Evolutionary conservation across 2,113 vertebrate species (phyloP).

Genomic region (Pedetes capensis): DNA sequence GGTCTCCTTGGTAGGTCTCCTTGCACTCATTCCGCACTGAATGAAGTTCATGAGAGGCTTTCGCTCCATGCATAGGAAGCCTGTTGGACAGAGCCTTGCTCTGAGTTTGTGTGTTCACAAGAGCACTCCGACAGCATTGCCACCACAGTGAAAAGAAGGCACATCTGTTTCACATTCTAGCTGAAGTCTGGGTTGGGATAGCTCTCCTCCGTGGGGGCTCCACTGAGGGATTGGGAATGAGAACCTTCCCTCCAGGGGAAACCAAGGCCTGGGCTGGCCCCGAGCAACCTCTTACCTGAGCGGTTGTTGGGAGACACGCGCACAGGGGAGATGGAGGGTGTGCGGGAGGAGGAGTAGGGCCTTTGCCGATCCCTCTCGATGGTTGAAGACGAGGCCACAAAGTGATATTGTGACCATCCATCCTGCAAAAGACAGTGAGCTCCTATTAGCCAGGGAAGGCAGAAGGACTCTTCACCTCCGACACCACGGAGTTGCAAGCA

Average conservation of each 20-base stretch:
- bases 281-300: constrained; percentile 87
- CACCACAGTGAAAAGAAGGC: neutral
- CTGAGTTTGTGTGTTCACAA: neutral
- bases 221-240: fast-evolving
- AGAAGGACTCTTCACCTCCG: fast-evolving
- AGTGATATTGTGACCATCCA: constrained; percentile 99
- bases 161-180: neutral
- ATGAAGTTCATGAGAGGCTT: too few relatives aligned
- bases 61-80: fast-evolving
- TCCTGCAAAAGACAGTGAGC: constrained; percentile 84
- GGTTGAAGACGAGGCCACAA: constrained; percentile 97
- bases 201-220: neutral
- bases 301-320: constrained; percentile 98
- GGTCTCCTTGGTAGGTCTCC: neutral
- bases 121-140: too few relatives aligned
- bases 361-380: constrained; percentile 98
- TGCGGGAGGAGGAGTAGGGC: constrained; percentile 97
- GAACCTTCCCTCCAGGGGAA: neutral
- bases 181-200: fast-evolving
- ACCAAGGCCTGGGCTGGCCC: neutral
- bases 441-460: neutral
- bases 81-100: neutral
- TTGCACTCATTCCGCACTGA: neutral
- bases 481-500: neutral
- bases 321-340: constrained; percentile 97